These are phyloP conservation scores for Nerophis ophidion DNA, from an alignment of 2,113 vertebrate genomes.

Conservation along the genomic window DNA sequence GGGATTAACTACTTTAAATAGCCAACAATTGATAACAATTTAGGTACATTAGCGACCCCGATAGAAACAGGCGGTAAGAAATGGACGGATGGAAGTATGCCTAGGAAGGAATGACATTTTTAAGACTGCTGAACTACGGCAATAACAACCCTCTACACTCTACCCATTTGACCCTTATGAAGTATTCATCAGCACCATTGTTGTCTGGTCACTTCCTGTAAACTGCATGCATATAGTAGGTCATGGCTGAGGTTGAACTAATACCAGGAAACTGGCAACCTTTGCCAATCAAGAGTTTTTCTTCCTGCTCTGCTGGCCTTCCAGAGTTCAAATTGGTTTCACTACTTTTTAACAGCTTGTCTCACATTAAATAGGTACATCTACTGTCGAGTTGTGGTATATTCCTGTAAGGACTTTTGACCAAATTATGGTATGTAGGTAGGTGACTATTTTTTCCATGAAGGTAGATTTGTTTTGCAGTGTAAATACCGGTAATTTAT, in stretches of 20 bases:
- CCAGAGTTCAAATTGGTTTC: neutral
- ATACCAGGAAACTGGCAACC: conserved; percentile 46
- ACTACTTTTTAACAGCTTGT: neutral
- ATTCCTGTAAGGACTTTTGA: neutral
- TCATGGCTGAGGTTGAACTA: conserved; percentile 41
- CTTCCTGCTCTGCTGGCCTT: conserved; percentile 1
- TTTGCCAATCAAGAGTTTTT: conserved; percentile 24
- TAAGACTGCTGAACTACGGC: neutral
- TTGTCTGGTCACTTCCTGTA: conserved; percentile 64
- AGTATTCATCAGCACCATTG: conserved; percentile 35
- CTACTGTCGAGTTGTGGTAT: neutral
- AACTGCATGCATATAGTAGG: conserved; percentile 27
- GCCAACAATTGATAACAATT: neutral
- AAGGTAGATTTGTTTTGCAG: no score
- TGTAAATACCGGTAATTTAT: neutral
- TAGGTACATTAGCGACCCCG: no score
- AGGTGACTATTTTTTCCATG: no score
- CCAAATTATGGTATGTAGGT: neutral
- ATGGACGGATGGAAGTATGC: no score
- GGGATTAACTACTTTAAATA: no score
- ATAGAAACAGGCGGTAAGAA: no score
- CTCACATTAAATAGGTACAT: neutral
- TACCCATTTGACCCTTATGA: conserved; percentile 2
- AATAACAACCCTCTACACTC: neutral
- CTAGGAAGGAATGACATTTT: neutral